Evolutionary conservation across 2,797 vertebrate genomes (phyloP), one percentile per base, ranked within the genome.

Genomic region (Sylvia borin): DNA sequence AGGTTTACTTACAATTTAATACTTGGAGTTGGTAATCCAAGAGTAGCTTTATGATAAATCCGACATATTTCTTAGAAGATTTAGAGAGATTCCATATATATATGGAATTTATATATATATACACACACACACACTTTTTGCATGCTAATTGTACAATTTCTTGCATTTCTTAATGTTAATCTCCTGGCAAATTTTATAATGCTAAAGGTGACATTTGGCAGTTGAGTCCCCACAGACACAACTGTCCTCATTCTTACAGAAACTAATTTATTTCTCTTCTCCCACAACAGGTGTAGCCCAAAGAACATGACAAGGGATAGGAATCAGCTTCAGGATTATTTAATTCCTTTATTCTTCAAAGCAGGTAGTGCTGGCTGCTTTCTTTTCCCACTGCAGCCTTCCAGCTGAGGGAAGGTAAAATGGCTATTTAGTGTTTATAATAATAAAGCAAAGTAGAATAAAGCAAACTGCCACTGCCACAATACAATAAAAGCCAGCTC

Each of bases 21-120:
- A 61, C 74, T 79, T 76, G 29, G 43, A 87, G 29, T 8, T 66
- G 13, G 40, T 75, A 92, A 95, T 93, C 62, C 88, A 86, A 43
- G 84, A 82, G 64, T 51, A 81, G 62, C 73, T 87, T 89, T 76
- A 40, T 62, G 48, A 62, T 85, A 93, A 95, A 71, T 80, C 68
- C 55, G 48, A 70, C 29, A 32, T 61, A 68, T 60, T 70, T 79
- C 5, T 87, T 48, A 70, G 22, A 70, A 60, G 61, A 76, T 68
- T 88, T 76, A 60, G 26, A 66, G 36, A 71, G 21, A 70, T 62
- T 58, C 77, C 13, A 70, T 47, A 55, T 16, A 54, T 4, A 62
- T 8, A 61, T 2, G 57, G 34, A 61, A 55, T 16, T 32, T 4
- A 62, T 8, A 61, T 2, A 61, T 34, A 61, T 38, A 62, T 13